Conservation (phyloP, 2,797 vertebrate genomes). For the Limosa lapponica region DNA sequence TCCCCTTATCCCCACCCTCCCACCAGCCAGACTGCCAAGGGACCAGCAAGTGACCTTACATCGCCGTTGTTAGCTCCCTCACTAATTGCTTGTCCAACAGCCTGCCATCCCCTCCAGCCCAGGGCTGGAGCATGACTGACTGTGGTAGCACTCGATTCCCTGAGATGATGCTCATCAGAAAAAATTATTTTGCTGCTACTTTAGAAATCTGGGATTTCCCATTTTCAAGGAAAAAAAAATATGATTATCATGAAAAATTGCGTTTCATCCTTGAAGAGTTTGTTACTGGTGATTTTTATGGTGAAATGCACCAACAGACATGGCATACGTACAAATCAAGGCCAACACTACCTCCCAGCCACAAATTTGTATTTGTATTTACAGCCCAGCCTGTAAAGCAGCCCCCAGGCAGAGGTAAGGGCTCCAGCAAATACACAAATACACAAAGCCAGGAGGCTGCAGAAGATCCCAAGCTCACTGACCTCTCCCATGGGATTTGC, state of each 20-base stretch:
- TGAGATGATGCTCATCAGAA: neutral
- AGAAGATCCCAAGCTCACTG: neutral
- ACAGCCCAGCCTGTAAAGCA: neutral
- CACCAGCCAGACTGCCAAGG: neutral
- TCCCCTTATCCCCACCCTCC: neutral
- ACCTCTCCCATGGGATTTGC: neutral
- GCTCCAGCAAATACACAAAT: neutral
- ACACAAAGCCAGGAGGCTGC: neutral
- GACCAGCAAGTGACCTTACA: neutral
- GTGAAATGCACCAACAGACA: neutral
- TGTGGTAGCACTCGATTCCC: accelerated
- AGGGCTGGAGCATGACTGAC: neutral
- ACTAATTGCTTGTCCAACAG: neutral
- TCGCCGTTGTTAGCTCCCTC: accelerated
- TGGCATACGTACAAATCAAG: neutral
- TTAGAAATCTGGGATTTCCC: neutral
- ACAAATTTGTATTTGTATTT: neutral
- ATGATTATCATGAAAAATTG: accelerated
- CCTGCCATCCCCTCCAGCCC: neutral
- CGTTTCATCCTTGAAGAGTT: neutral
- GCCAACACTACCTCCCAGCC: neutral
- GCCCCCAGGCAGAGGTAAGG: neutral
- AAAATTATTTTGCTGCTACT: neutral
- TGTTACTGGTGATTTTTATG: neutral
- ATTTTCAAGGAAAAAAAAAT: neutral